phyloP scores from a whole-genome alignment of 1,140 invertebrate species.

The Grapholita molesta region DNA sequence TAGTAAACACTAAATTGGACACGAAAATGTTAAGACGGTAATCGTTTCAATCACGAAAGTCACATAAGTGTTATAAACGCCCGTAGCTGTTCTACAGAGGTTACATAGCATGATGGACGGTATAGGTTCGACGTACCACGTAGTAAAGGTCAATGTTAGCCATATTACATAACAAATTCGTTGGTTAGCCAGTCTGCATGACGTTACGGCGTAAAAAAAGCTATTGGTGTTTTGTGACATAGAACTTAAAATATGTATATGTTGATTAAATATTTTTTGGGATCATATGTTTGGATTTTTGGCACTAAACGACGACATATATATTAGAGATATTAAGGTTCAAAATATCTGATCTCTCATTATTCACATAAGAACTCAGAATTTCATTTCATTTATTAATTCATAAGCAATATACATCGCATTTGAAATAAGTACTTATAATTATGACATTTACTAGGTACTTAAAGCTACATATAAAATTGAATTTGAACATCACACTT shows the following conservation, averaged over 20 bases:
- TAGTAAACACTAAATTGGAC: background rate
- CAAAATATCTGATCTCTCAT: too few species aligned
- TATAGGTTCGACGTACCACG: conserved; percentile 16
- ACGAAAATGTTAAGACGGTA: background rate
- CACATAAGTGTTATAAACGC: background rate
- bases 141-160: conserved; percentile 21
- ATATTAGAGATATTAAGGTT: too few species aligned
- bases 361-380: too few species aligned
- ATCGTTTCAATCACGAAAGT: background rate
- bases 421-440: too few species aligned
- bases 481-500: too few species aligned
- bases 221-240: background rate
- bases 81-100: background rate
- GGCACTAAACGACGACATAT: too few species aligned
- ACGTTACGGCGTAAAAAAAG: background rate
- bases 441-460: too few species aligned
- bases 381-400: too few species aligned
- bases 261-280: background rate
- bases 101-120: background rate
- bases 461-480: too few species aligned
- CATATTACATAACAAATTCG: background rate
- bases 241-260: background rate
- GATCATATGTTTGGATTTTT: too few species aligned
- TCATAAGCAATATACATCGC: too few species aligned
- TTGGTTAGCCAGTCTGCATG: background rate